These are phyloP conservation scores for Lepeophtheirus salmonis DNA, from an alignment of 1,140 invertebrate genomes.

Conservation along the genomic window DNA sequence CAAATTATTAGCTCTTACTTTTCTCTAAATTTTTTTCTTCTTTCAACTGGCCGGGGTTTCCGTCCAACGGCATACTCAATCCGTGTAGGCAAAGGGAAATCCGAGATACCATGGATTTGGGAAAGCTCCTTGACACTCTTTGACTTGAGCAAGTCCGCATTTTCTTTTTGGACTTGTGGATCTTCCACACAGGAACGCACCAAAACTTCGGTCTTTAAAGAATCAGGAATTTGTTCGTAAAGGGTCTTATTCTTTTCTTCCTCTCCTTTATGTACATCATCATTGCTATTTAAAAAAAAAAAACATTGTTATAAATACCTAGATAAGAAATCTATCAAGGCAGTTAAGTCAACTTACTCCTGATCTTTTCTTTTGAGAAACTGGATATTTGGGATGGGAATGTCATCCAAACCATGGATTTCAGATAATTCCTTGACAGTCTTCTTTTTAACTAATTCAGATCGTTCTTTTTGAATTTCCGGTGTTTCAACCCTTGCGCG, in stretches of 20 bases:
- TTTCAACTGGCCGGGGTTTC: conserved; percentile 4
- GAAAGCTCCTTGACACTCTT: conserved; percentile 17
- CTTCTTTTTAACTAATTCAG: conserved; percentile 13
- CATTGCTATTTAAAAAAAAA: not conserved
- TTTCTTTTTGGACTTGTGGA: not conserved
- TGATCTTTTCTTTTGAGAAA: not conserved
- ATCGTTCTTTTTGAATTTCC: conserved; percentile 2
- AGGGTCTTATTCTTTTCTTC: not conserved
- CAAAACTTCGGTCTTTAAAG: conserved; percentile 15
- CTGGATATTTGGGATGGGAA: conserved; percentile 11
- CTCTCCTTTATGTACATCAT: too few species aligned
- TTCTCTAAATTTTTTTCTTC: conserved; percentile 14
- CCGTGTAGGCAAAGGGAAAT: conserved; percentile 13
- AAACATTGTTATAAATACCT: too few species aligned
- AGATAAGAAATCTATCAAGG: too few species aligned
- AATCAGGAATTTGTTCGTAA: conserved; percentile 10
- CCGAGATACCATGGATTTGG: conserved; percentile 4
- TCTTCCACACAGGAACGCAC: conserved; percentile 7
- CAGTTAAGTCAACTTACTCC: not conserved
- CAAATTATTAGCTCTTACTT: conserved; percentile 1
- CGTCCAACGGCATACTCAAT: not conserved
- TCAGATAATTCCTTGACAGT: conserved; percentile 14
- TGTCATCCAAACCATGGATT: conserved; percentile 4
- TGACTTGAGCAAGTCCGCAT: conserved; percentile 8
- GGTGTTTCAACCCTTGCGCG: not conserved